Percentiles rank a stretch among this genome's conserved stretches.
phyloP scores from a whole-genome alignment of 2,797 vertebrate genomes.

The Lophius americanus region DNA sequence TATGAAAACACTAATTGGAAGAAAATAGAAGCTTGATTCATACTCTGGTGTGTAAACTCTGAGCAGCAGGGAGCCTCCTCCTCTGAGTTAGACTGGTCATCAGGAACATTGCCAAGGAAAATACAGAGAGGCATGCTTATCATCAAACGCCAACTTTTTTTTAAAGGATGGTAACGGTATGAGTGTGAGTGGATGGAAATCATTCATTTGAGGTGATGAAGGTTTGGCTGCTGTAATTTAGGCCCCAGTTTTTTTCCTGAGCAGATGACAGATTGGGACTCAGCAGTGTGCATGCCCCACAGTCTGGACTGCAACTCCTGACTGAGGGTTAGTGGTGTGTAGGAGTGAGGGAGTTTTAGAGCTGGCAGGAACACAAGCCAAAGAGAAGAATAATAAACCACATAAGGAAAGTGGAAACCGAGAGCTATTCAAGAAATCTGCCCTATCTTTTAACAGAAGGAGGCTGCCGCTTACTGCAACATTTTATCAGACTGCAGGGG shows the following conservation, averaged over 20 bases:
- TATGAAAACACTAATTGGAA: conserved; percentile 61
- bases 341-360: conserved; percentile 68
- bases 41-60: conserved; percentile 29
- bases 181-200: conserved; percentile 68
- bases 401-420: conserved; percentile 69
- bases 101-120: conserved; percentile 70
- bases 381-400: conserved; percentile 74
- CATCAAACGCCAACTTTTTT: conserved; percentile 50
- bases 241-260: conserved; percentile 58
- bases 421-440: conserved; percentile 60
- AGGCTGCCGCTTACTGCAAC: conserved; percentile 52
- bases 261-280: conserved; percentile 69
- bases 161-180: conserved; percentile 43
- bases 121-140: conserved; percentile 61
- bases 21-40: conserved; percentile 33
- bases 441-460: conserved; percentile 55
- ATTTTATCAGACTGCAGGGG: conserved; percentile 57
- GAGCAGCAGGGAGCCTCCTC: conserved; percentile 41
- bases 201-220: conserved; percentile 67
- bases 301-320: conserved; percentile 66
- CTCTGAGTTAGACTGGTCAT: conserved; percentile 43
- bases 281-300: conserved; percentile 63
- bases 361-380: conserved; percentile 66
- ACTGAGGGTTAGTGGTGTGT: conserved; percentile 67
- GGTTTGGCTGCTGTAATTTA: conserved; percentile 56